Percentiles rank a stretch among this genome's conserved stretches.
phyloP scores from a whole-genome alignment of 2,888 invertebrate species.

The Odontocolon sp. region DNA sequence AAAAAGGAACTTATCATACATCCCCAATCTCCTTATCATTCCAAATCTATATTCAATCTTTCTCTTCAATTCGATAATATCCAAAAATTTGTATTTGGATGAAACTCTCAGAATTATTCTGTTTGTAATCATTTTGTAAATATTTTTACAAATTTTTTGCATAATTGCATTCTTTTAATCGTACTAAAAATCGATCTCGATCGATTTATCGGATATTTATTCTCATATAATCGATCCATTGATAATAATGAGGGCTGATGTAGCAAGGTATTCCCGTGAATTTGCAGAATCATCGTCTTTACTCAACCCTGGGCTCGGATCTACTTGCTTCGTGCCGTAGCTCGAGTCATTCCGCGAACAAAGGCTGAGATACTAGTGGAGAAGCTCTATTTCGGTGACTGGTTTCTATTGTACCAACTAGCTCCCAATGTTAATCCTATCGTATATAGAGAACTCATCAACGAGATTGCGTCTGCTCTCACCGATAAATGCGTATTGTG shows the following conservation, averaged over 20 bases:
- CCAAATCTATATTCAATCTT: no score
- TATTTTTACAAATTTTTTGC: neutral
- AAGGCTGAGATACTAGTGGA: constrained; percentile 83
- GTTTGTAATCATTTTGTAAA: neutral
- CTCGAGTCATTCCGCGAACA: constrained; percentile 82
- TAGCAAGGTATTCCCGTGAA: neutral
- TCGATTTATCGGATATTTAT: no score
- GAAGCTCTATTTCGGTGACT: constrained; percentile 86
- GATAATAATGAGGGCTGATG: no score
- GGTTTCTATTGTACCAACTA: constrained; percentile 89
- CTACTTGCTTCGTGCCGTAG: constrained; percentile 84
- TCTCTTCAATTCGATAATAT: no score
- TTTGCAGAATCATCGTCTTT: constrained; percentile 81
- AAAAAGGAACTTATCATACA: no score
- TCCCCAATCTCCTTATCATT: no score
- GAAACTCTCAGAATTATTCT: no score
- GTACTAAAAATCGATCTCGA: no score
- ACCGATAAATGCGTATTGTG: constrained; percentile 45
- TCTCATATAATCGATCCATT: no score
- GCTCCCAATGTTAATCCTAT: constrained; percentile 89
- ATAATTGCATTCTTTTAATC: no score
- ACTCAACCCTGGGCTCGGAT: constrained; percentile 84
- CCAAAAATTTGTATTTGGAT: no score
- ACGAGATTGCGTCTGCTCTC: constrained; percentile 79
- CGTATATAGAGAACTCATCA: constrained; percentile 85